Conservation (phyloP, 2,888 invertebrate genomes). For the Archips crataeganus region DNA sequence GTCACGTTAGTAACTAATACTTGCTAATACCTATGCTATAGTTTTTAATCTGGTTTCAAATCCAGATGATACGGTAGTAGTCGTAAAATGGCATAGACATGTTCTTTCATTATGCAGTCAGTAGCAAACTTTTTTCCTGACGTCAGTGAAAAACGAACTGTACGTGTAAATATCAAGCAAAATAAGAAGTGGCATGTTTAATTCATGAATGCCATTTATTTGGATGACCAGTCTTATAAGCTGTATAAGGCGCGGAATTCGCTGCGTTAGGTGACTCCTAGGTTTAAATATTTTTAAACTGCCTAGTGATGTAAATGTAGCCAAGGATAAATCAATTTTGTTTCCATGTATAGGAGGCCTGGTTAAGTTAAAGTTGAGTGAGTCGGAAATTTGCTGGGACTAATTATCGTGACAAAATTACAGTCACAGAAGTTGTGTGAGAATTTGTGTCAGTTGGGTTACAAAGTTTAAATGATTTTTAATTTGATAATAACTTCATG, state of each 20-base stretch:
- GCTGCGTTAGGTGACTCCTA: background rate
- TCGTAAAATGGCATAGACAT: too few species aligned
- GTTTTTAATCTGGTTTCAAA: too few species aligned
- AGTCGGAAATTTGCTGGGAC: background rate
- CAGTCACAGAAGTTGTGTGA: background rate
- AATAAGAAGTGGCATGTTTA: constrained; percentile 18
- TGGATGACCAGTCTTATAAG: constrained; percentile 26
- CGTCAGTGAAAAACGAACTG: background rate
- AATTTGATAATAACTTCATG: too few species aligned
- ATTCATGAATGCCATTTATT: constrained; percentile 22
- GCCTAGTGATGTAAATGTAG: constrained; percentile 37
- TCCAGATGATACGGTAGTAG: too few species aligned
- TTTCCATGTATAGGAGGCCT: constrained; percentile 17
- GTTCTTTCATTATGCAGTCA: too few species aligned
- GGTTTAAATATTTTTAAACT: constrained; percentile 23
- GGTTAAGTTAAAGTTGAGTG: background rate
- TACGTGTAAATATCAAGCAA: background rate
- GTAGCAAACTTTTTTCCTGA: too few species aligned
- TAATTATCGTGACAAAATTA: background rate
- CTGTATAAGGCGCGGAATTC: constrained; percentile 23
- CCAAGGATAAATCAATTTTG: constrained; percentile 31
- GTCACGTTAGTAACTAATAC: too few species aligned
- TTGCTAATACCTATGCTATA: too few species aligned
- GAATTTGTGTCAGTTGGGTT: background rate
- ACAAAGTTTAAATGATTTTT: too few species aligned